Percentiles rank a stretch among this genome's conserved stretches.
phyloP scores from a whole-genome alignment of 2,113 vertebrate genomes.

The Nicator chloris region DNA sequence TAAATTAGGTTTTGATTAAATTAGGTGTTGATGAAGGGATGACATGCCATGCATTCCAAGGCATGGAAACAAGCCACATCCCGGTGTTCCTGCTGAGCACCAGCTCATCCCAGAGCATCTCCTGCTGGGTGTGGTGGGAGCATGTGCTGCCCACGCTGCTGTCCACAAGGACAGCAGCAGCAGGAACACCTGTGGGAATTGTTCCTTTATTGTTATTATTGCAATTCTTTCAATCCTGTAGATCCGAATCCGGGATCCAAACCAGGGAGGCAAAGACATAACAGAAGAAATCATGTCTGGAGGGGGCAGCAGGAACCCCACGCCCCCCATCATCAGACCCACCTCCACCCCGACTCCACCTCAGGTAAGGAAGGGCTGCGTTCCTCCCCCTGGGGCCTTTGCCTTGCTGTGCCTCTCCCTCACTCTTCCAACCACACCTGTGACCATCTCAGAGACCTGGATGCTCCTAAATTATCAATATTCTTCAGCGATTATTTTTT shows the following conservation, averaged over 20 bases:
- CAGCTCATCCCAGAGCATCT: neutral
- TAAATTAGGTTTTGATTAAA: neutral
- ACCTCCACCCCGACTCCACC: slow-evolving; percentile 90
- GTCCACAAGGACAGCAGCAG: accelerated
- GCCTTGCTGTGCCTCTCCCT: neutral
- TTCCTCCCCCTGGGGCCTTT: neutral
- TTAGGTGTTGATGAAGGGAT: neutral
- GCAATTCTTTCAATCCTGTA: slow-evolving; percentile 19
- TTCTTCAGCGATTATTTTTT: neutral
- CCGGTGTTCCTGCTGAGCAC: neutral
- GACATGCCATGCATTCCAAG: neutral
- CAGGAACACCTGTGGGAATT: neutral
- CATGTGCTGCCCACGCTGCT: accelerated
- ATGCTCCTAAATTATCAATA: neutral
- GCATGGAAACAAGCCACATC: neutral
- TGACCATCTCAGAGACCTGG: neutral
- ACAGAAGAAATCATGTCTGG: slow-evolving; percentile 99
- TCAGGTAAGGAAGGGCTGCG: slow-evolving; percentile 75
- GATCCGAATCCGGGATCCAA: slow-evolving; percentile 98
- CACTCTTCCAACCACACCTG: neutral
- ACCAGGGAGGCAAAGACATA: slow-evolving; percentile 96
- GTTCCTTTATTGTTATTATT: neutral
- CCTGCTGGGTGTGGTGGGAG: neutral
- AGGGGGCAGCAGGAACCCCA: slow-evolving; percentile 93
- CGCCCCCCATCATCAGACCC: slow-evolving; percentile 86